These are phyloP conservation scores for Teleiodes luculella DNA, from an alignment of 2,888 invertebrate species.

Conservation along the genomic window DNA sequence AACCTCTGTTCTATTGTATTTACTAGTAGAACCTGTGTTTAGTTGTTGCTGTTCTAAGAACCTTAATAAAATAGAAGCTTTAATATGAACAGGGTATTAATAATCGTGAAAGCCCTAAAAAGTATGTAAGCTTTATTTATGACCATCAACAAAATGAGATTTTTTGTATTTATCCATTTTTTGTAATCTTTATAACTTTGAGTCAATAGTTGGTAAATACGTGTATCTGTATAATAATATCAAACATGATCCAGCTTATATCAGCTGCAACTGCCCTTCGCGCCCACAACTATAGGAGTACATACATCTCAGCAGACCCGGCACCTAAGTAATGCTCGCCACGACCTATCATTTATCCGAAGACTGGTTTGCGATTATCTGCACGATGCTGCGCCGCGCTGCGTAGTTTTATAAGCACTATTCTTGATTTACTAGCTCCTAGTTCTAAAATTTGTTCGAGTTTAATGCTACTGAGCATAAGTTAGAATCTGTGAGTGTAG, in stretches of 20 bases:
- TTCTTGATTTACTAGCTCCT: constrained; percentile 36
- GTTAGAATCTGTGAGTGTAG: not conserved
- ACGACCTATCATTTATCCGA: constrained; percentile 59
- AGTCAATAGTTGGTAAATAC: not conserved
- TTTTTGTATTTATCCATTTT: no score
- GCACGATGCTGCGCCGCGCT: constrained; percentile 31
- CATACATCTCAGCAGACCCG: not conserved
- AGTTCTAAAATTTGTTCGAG: not conserved
- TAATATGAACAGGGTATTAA: no score
- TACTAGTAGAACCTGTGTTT: no score
- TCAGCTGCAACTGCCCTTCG: not conserved
- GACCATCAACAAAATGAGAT: no score
- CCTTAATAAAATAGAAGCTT: no score
- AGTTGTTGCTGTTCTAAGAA: no score
- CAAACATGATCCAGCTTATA: not conserved
- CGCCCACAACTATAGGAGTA: constrained; percentile 46
- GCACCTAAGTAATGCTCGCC: constrained; percentile 67
- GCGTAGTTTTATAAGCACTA: constrained; percentile 37
- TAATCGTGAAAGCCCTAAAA: no score
- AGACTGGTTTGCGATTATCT: constrained; percentile 55
- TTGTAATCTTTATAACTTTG: no score
- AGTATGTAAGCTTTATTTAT: no score
- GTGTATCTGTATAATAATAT: not conserved
- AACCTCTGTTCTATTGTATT: not conserved
- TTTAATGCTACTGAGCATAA: not conserved